Evolutionary conservation across 2,888 invertebrate genomes (phyloP).

Genomic region (Molorchus minor): DNA sequence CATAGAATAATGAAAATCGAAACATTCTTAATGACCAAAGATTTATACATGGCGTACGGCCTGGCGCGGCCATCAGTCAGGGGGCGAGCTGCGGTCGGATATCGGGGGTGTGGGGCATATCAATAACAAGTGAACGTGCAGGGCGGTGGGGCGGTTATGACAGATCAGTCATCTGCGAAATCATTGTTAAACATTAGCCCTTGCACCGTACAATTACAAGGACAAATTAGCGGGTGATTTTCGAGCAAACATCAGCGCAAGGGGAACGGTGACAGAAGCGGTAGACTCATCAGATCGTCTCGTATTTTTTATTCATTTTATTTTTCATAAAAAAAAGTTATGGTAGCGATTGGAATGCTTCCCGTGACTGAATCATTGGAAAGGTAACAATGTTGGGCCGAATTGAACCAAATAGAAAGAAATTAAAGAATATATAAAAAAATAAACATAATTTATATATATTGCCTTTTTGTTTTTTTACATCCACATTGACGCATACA

Average conservation of each 20-base stretch:
- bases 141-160: conserved; percentile 54
- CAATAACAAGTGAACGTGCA: conserved; percentile 53
- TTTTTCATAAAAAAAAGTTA: too few relatives aligned
- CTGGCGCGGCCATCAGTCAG: conserved; percentile 36
- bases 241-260: conserved; percentile 32
- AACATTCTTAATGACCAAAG: conserved; percentile 20
- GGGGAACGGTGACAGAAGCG: too few relatives aligned
- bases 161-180: conserved; percentile 54
- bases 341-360: too few relatives aligned
- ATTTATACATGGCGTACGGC: conserved; percentile 28
- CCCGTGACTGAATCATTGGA: too few relatives aligned
- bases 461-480: too few relatives aligned
- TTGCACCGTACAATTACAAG: conserved; percentile 51
- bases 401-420: too few relatives aligned
- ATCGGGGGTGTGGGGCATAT: conserved; percentile 45
- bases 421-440: too few relatives aligned
- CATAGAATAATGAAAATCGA: conserved; percentile 7
- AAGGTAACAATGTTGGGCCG: too few relatives aligned
- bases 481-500: too few relatives aligned
- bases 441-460: too few relatives aligned
- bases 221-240: conserved; percentile 49
- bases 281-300: too few relatives aligned
- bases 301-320: too few relatives aligned
- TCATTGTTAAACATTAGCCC: conserved; percentile 50
- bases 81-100: conserved; percentile 39